Conservation (phyloP, 2,113 vertebrate species). For the Indicator indicator region DNA sequence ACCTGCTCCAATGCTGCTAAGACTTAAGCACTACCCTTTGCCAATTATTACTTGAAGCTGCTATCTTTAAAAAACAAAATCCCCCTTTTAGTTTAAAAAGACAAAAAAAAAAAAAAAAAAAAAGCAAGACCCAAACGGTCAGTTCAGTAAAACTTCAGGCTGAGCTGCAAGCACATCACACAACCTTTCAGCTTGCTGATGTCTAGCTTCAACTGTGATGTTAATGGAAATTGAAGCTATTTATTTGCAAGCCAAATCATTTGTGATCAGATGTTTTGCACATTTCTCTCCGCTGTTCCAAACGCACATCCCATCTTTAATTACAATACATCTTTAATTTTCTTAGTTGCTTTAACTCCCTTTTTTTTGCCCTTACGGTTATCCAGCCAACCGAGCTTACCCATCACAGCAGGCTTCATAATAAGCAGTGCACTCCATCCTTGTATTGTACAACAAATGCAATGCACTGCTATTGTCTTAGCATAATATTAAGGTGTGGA, state of each 20-base stretch:
- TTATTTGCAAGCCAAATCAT: slow-evolving; percentile 9
- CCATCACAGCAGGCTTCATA: neutral
- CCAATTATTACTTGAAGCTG: neutral
- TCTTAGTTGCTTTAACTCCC: neutral
- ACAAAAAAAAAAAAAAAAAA: neutral
- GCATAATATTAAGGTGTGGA: neutral
- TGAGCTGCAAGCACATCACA: neutral
- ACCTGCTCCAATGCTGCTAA: neutral
- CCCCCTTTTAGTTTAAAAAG: neutral
- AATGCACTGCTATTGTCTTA: neutral
- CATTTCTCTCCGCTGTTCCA: neutral
- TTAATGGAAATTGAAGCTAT: neutral
- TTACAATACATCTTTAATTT: neutral
- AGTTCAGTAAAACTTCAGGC: neutral
- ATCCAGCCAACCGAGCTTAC: neutral
- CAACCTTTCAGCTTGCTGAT: slow-evolving; percentile 11
- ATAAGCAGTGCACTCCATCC: neutral
- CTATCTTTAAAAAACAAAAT: neutral
- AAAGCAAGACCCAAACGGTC: neutral
- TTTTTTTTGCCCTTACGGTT: neutral
- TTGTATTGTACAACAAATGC: neutral
- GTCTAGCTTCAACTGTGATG: neutral
- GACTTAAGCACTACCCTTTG: neutral
- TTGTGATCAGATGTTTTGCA: neutral
- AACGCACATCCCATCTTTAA: neutral